Evolutionary conservation across 2,888 invertebrate species (phyloP), one percentile per base, ranked within the genome.

Genomic region (Amphipoea oculea): DNA sequence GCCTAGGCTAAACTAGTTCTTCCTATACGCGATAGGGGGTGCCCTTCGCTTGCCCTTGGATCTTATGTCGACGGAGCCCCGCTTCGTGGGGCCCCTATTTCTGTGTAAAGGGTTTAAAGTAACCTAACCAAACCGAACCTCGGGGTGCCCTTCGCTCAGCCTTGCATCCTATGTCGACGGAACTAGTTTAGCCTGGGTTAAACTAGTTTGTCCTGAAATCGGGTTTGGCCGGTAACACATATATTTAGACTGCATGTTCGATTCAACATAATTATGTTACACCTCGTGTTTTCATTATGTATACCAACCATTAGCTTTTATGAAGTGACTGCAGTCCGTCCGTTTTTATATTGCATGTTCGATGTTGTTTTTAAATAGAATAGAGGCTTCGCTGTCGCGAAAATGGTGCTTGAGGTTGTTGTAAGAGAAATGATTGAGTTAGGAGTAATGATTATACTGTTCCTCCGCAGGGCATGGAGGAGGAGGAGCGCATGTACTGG

Each of bases 401-500:
- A 23, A 60, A 73, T 51, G 6, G 60, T 66, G 57, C 9, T 81
- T 36, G 57, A n/a, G 20, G 12, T 69, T 2, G 29, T 7, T 14
- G 29, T 6, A 3, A 9, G 48, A 20, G 68, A 48, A 11, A 20
- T 6, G 0, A 29, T 29, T 5, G 9, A 14, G 23, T 14, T 1
- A 9, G 36, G 2, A 9, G 36, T 54, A 54, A 23, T 2, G 5
- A 42, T 12, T 0, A 4, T 7, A n/a, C 3, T 4, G n/a, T 66
- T 42, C n/a, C n/a, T 6, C 7, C 5, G 14, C 89, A 95, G 96
- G 94, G 95, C 68, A 93, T 98, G 96, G 98, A 99, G 91, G 98
- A 98, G 86, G 98, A 98, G 88, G 98, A 98, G 93, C 97, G 98
- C 88, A 97, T 98, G 95, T 99, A 98, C 95, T 99, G 99, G 99